phyloP scores from a whole-genome alignment of 2,888 invertebrate species.

The Colostygia pectinataria region DNA sequence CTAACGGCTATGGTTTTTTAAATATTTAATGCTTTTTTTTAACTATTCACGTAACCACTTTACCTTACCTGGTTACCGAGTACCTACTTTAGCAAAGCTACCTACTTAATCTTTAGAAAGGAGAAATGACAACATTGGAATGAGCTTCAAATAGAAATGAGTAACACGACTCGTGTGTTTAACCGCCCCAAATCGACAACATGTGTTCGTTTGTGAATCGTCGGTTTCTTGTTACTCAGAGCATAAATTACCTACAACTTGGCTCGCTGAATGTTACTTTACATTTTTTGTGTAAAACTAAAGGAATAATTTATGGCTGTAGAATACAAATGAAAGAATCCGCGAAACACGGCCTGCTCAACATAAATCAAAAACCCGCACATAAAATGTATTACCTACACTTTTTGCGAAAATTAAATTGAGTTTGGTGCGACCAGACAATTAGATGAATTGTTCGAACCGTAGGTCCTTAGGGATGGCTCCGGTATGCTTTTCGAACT shows the following conservation, averaged over 20 bases:
- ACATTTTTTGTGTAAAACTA: conserved; percentile 48
- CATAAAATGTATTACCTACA: no score
- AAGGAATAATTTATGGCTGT: conserved; percentile 56
- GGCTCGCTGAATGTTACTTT: conserved; percentile 55
- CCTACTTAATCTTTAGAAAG: no score
- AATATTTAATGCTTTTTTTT: no score
- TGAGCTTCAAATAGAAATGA: conserved; percentile 17
- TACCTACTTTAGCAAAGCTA: no score
- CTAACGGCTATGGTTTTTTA: no score
- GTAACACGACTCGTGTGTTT: conserved; percentile 15
- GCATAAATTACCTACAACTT: conserved; percentile 69
- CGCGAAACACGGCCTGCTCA: neutral
- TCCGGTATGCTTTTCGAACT: neutral
- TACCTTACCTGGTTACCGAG: no score
- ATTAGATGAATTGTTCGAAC: no score
- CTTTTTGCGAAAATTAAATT: no score
- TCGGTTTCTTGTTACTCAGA: conserved; percentile 57
- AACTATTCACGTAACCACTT: no score
- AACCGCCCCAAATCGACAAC: conserved; percentile 33
- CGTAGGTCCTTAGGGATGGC: no score
- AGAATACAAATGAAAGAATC: conserved; percentile 43
- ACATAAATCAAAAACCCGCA: neutral
- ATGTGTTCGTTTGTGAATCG: conserved; percentile 44
- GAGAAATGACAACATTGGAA: conserved; percentile 14
- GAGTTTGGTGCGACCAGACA: no score